Percentiles rank a stretch among this genome's conserved stretches.
Conservation (phyloP, 2,797 vertebrate genomes). For the Platalea minor region DNA sequence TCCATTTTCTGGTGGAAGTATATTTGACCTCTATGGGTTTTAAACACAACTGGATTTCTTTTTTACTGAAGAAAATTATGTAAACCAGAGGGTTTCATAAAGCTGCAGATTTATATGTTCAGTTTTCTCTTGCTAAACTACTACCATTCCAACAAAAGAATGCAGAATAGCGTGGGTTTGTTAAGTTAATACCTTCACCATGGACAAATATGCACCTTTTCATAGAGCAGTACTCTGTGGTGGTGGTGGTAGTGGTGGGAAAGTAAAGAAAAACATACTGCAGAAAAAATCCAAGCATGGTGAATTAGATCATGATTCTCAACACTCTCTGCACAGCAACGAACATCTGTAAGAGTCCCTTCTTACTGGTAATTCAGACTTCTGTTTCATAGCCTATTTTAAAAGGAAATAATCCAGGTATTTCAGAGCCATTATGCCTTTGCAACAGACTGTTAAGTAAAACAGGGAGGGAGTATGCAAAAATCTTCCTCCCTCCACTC, state of each 20-base stretch:
- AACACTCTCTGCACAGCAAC: background rate
- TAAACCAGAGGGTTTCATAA: background rate
- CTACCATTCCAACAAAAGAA: background rate
- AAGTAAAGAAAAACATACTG: background rate
- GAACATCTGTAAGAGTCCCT: background rate
- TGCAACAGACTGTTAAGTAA: background rate
- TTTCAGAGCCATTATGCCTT: background rate
- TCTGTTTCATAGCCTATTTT: background rate
- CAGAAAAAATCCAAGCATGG: background rate
- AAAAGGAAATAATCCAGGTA: background rate
- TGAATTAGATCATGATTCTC: background rate
- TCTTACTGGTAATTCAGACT: background rate
- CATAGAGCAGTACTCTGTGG: background rate
- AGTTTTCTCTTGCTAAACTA: background rate
- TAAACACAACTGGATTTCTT: background rate
- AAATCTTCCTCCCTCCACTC: background rate
- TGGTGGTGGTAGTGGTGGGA: background rate
- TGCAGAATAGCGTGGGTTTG: rapidly evolving
- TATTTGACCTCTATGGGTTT: background rate
- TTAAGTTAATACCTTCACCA: background rate
- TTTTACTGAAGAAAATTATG: background rate
- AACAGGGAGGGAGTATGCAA: background rate
- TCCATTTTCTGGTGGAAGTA: background rate
- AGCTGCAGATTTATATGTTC: background rate
- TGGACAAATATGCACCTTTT: background rate